Evolutionary conservation across 2,797 vertebrate genomes (phyloP), one percentile per base, ranked within the genome.

Genomic region (Urosaurus nigricauda): DNA sequence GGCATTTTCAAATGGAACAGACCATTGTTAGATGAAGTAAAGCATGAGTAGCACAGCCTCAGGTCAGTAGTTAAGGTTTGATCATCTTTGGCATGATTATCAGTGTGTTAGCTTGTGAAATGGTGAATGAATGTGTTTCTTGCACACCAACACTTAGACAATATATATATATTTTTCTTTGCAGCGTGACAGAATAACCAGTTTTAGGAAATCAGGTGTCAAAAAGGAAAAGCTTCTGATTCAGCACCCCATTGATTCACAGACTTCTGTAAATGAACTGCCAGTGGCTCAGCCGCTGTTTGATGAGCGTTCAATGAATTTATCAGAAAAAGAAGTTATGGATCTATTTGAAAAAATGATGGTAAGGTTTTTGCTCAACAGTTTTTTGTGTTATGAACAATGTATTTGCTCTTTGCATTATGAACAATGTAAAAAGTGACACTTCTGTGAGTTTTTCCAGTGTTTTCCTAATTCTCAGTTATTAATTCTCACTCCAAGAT

Each of bases 281-380:
- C 99, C 98, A 0, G 87, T 98, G 81, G 98, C 98, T 71, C 99
- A 99, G 95, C 98, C 98, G 0, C 96, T 99, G 9, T 98, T 98
- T 35, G 99, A 99, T 78, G 99, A 99, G 40, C 97, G 98, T 88
- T 98, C 98, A 93, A 96, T 97, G 97, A 98, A 98, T 94, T 98
- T 99, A 90, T 99, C 99, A 0, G 99, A 99, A 95, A 99, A 99
- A 93, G 99, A 99, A 97, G 98, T 99, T 83, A 97, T 98, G 94
- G 98, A 99, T 96, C 98, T 99, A 82, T 99, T 99, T 94, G 99
- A 99, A 94, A 99, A 99, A 97, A 99, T 99, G 99, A 99, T 99
- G 99, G 99, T 99, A 95, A 98, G 98, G 47, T 43, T 78, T 37
- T 14, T 74, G 53, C 32, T 73, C 19, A 3, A 11, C 1, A 14